Evolutionary conservation across 2,888 invertebrate species (phyloP).

Genomic region (Sisyra terminalis): DNA sequence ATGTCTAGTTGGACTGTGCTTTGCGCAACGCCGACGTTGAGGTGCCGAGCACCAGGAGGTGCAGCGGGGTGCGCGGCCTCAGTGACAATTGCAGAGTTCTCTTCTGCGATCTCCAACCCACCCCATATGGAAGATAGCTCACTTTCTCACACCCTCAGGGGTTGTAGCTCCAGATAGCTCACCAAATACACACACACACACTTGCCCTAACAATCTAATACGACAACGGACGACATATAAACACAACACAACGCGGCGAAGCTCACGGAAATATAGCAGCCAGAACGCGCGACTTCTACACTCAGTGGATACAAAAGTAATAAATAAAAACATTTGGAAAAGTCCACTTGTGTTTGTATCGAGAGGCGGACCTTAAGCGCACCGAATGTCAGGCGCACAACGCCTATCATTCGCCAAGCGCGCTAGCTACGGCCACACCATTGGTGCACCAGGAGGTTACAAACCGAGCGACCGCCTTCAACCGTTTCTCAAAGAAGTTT

Average conservation of each 20-base stretch:
- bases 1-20: constrained; percentile 11
- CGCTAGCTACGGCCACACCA: constrained; percentile 16
- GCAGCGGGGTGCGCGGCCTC: constrained; percentile 19
- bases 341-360: constrained; percentile 27
- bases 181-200: constrained; percentile 20
- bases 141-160: neutral
- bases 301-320: constrained; percentile 52
- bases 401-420: constrained; percentile 27
- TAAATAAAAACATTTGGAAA: constrained; percentile 47
- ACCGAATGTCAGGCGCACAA: constrained; percentile 30
- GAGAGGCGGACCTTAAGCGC: constrained; percentile 19
- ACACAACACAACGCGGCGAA: constrained; percentile 9
- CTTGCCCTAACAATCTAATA: constrained; percentile 18
- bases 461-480: constrained; percentile 1
- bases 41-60: constrained; percentile 15
- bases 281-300: constrained; percentile 28
- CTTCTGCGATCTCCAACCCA: constrained; percentile 28
- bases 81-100: constrained; percentile 4
- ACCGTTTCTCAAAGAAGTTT: constrained; percentile 26
- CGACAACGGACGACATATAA: neutral
- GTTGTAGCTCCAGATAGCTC: neutral
- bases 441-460: constrained; percentile 18
- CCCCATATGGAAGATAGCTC: constrained; percentile 2
- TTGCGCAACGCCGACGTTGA: constrained; percentile 12
- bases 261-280: constrained; percentile 26